Base-by-base conservation (phyloP, 92 coral and sea anemone genomes). In the Heliopora coerulea region DNA sequence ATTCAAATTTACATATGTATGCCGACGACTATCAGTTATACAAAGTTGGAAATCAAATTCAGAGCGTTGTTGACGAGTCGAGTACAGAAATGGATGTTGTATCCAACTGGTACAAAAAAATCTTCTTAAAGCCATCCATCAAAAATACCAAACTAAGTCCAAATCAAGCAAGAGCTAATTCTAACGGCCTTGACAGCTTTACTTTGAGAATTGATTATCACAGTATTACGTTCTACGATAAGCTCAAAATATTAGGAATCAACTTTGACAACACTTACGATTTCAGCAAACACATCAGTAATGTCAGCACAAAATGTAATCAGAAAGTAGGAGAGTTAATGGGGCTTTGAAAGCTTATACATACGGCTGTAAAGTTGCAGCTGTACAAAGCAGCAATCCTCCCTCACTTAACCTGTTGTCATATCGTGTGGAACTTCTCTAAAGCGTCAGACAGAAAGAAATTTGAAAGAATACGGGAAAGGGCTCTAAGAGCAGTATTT, bases 131-230 rank as follows among this genome's bases (percentile, higher is more conserved):
- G 30, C 62, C 28, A 56, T 17, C 62, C 23, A 56, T 56, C 18
- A 56, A 56, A 56, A 56, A 56, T 56, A 56, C 62, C 62, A 56
- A 29, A 56, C 62, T 75, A 75, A 62, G 80, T 28, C 58, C 59
- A 75, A 60, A 75, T 60, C 80, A 41, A 60, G 27, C 58, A 41
- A 75, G 60, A 75, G 56, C 65, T 48, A 73, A 34, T 44, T 65
- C 49, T 25, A 73, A 49, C 56, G 56, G 79, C 56, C 66, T 56
- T 57, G 79, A 73, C 24, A 28, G 35, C 54, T 56, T 73, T 32
- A 41, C 77, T 44, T 70, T 70, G 28, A 70, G 62, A 70, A 70
- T 70, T 50, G 58, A 23, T 50, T 7, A 23, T 50, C 19, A 5
- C 17, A 50, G 17, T 23, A 50, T 50, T 50, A 7, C 58, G 6